Evolutionary conservation across 2,797 vertebrate species (phyloP).

Genomic region (Syngnathus rostellatus): DNA sequence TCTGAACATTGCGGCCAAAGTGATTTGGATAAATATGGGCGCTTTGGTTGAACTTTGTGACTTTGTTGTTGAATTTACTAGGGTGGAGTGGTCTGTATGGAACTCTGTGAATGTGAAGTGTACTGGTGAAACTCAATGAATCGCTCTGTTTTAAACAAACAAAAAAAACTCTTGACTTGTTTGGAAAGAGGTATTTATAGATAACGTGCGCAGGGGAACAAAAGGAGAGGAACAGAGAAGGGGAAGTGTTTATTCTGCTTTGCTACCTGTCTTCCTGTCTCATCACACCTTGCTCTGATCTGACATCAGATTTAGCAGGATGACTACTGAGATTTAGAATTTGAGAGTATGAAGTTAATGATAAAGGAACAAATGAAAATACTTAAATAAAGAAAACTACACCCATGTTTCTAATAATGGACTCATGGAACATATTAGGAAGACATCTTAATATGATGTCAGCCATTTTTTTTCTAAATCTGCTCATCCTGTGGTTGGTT

Average conservation of each 20-base stretch:
- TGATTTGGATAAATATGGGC: background rate
- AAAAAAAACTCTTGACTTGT: background rate
- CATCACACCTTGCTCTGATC: slow-evolving; percentile 18
- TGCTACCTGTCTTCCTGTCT: slow-evolving; percentile 9
- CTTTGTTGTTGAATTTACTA: background rate
- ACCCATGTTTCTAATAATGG: too few relatives aligned
- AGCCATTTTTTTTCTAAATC: background rate
- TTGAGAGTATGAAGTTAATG: background rate
- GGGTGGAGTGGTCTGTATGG: background rate
- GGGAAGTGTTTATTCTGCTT: slow-evolving; percentile 11
- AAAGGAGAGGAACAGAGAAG: slow-evolving; percentile 14
- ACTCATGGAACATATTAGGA: too few relatives aligned
- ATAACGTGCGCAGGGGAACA: background rate
- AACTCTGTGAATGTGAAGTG: background rate
- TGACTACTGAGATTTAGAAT: slow-evolving; percentile 13
- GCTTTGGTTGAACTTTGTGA: background rate
- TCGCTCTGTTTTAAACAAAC: background rate
- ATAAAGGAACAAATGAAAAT: background rate
- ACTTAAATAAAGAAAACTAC: too few relatives aligned
- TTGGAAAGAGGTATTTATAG: slow-evolving; percentile 3
- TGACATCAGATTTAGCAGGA: slow-evolving; percentile 13
- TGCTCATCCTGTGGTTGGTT: background rate
- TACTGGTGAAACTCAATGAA: slow-evolving; percentile 8
- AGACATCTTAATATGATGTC: too few relatives aligned
- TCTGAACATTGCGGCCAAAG: background rate